Evolutionary conservation across 2,888 invertebrate genomes (phyloP).

Genomic region (Sarcophaga carnaria): DNA sequence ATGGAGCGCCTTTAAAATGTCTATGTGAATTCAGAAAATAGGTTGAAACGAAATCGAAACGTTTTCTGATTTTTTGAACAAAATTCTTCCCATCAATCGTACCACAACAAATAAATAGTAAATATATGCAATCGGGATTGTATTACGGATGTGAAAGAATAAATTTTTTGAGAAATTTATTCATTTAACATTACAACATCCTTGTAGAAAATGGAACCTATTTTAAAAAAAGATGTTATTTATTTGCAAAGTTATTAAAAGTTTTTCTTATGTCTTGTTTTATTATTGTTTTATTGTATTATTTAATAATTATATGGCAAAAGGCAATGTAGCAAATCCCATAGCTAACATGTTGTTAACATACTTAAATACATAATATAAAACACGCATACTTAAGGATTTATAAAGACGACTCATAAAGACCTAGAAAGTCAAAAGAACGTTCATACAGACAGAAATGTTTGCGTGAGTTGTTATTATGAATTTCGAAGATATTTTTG

Average conservation of each 20-base stretch:
- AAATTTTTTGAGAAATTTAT: no score
- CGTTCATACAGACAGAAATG: constrained; percentile 28
- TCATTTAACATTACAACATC: no score
- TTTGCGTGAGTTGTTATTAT: constrained; percentile 65
- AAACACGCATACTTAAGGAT: constrained; percentile 61
- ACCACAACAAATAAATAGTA: no score
- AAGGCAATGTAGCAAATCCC: constrained; percentile 10
- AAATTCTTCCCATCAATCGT: no score
- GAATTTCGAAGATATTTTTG: constrained; percentile 53
- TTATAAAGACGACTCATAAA: constrained; percentile 5
- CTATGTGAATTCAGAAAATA: no score
- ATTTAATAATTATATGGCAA: constrained; percentile 27
- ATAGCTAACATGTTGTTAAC: constrained; percentile 34
- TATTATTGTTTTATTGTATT: constrained; percentile 43
- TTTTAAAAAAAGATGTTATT: constrained; percentile 14
- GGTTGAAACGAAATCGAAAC: no score
- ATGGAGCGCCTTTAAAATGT: no score
- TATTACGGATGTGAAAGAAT: no score
- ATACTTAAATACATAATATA: constrained; percentile 37
- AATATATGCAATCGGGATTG: no score
- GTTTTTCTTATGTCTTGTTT: constrained; percentile 19
- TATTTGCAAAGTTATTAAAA: constrained; percentile 50
- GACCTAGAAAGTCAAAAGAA: constrained; percentile 1
- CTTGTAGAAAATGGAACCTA: no score
- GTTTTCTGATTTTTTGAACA: no score